These are phyloP conservation scores for Chymomyza caudatula DNA, from an alignment of 2,888 invertebrate genomes.

Conservation along the genomic window DNA sequence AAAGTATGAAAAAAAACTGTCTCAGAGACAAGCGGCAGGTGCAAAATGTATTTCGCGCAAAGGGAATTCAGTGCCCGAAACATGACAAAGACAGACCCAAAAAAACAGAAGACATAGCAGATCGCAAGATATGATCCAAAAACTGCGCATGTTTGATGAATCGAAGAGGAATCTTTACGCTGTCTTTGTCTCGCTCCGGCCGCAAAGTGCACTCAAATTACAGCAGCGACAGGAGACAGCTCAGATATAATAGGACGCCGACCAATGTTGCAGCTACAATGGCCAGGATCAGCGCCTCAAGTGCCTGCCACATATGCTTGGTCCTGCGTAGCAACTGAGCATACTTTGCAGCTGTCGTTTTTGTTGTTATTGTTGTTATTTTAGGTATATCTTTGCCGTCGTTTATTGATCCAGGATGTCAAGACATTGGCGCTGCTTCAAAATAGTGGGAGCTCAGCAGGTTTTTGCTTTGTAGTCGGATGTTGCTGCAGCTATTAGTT, in stretches of 20 bases:
- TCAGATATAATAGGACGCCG: slow-evolving; percentile 4
- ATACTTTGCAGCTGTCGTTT: slow-evolving; percentile 33
- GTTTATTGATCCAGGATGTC: slow-evolving; percentile 48
- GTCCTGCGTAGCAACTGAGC: slow-evolving; percentile 1
- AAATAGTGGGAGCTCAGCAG: neutral
- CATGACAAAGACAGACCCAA: neutral
- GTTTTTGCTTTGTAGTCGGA: neutral
- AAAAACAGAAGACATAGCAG: neutral
- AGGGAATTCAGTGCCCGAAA: neutral
- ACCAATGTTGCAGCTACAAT: slow-evolving; percentile 17
- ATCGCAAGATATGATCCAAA: neutral
- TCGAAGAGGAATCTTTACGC: slow-evolving; percentile 4
- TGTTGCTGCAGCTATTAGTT: neutral
- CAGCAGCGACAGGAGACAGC: slow-evolving; percentile 6
- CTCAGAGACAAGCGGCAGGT: slow-evolving; percentile 18
- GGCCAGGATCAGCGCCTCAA: slow-evolving; percentile 16
- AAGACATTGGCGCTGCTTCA: neutral
- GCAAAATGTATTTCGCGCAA: slow-evolving; percentile 13
- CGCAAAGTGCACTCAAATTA: slow-evolving; percentile 29
- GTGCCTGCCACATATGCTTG: slow-evolving; percentile 29
- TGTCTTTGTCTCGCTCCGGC: neutral
- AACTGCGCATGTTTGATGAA: slow-evolving; percentile 9
- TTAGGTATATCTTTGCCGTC: neutral
- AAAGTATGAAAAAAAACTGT: neutral
- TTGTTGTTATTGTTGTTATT: slow-evolving; percentile 14